Conservation (phyloP, 2,113 vertebrate species). For the Poecilia latipinna region DNA sequence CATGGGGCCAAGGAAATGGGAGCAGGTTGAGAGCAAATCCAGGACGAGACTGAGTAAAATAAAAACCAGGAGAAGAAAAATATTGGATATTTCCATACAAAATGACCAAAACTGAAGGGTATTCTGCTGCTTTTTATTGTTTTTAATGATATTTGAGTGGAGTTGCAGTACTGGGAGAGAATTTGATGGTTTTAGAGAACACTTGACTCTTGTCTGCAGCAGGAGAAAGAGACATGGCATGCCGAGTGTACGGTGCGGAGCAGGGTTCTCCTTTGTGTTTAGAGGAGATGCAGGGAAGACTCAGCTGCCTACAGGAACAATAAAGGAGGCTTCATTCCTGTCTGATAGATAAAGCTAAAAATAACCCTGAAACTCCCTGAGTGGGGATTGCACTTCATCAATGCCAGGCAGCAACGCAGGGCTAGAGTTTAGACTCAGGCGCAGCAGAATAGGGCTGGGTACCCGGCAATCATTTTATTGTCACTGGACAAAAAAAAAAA, state of each 20-base stretch:
- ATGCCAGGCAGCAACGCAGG: slow-evolving; percentile 56
- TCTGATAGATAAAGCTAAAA: slow-evolving; percentile 71
- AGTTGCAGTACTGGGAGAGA: not conserved
- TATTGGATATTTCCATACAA: not conserved
- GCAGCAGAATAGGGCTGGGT: slow-evolving; percentile 1
- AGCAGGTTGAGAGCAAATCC: slow-evolving; percentile 52
- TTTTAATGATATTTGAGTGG: slow-evolving; percentile 13
- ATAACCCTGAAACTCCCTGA: slow-evolving; percentile 64
- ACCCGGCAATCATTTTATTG: slow-evolving; percentile 3
- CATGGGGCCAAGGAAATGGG: slow-evolving; percentile 43
- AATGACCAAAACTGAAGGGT: not conserved
- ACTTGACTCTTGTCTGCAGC: not conserved
- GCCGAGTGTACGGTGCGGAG: not conserved
- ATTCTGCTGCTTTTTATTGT: not conserved
- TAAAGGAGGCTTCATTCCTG: slow-evolving; percentile 44
- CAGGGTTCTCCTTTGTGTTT: not conserved
- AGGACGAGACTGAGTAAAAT: slow-evolving; percentile 51
- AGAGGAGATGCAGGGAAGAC: slow-evolving; percentile 39
- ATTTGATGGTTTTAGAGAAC: not conserved
- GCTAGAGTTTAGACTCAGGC: slow-evolving; percentile 32
- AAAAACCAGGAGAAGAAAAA: not conserved
- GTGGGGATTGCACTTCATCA: slow-evolving; percentile 73
- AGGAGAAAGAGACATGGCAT: not conserved
- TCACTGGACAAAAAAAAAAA: not conserved
- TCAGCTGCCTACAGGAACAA: slow-evolving; percentile 20